Conservation (phyloP, 2,113 vertebrate species). For the Myotis davidii region DNA sequence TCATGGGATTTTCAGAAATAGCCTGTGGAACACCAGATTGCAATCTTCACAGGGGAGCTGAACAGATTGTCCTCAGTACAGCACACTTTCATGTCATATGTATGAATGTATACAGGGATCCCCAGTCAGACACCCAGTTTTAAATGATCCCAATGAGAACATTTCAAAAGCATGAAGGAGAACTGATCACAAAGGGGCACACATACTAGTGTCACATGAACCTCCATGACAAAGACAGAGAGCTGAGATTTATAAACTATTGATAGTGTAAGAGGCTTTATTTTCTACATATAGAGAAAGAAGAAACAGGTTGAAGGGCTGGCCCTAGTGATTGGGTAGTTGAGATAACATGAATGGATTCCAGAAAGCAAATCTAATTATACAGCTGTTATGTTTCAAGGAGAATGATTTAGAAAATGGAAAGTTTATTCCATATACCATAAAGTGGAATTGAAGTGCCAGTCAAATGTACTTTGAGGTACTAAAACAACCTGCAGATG, state of each 20-base stretch:
- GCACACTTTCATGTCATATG: too few relatives aligned
- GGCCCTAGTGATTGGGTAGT: not conserved
- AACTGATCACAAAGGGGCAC: not conserved
- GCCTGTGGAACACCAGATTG: not conserved
- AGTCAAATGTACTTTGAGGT: not conserved
- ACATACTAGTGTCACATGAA: not conserved
- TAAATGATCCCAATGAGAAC: not conserved
- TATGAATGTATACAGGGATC: not conserved
- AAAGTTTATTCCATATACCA: not conserved
- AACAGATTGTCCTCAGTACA: not conserved
- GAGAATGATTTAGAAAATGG: not conserved
- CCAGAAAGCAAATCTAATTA: not conserved
- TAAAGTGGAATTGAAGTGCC: not conserved
- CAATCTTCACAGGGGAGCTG: not conserved
- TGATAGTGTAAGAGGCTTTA: not conserved
- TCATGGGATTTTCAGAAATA: not conserved
- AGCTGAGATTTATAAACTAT: not conserved
- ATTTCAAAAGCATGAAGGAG: not conserved
- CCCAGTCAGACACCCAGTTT: not conserved
- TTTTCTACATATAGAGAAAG: not conserved
- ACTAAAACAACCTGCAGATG: not conserved
- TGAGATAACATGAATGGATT: not conserved
- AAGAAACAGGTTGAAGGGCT: not conserved
- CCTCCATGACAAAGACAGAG: not conserved
- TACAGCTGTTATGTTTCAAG: not conserved